Evolutionary conservation across 2,797 vertebrate genomes (phyloP), one percentile per base, ranked within the genome.

Genomic region (Diplodus sargus): DNA sequence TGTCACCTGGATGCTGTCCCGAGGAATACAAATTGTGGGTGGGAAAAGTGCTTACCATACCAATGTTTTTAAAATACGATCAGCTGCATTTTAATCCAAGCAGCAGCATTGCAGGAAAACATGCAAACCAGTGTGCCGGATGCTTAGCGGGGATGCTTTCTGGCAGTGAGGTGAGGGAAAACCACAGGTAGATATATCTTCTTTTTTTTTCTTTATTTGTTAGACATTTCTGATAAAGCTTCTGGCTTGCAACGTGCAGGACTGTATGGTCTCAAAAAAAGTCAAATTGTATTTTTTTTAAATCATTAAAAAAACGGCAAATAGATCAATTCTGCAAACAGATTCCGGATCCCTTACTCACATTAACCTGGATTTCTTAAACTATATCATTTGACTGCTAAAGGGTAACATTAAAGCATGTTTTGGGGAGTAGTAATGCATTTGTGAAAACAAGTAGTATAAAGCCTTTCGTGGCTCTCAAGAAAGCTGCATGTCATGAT

Each of bases 21-120:
- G 17, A 20, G 23, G 88, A 89, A 88, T 89, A 82, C 68, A 83
- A 88, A 92, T 86, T 28, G 22, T 58, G 15, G 49, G 34, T 65
- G 13, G 53, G 66, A 84, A 85, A 88, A 85, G 42, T 78, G 70
- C 64, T 76, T 70, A 81, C 49, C 7, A 2, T 42, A 54, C 22
- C 42, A 53, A 20, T 2, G 1, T 70, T 48, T 84, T 83, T 60
- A 65, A 85, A 87, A 87, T 75, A 78, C 30, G 58, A 83, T 53
- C 66, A 80, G 48, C 43, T 73, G 69, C 42, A 59, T 86, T 86
- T 71, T 34, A 47, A 85, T 77, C 81, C 53, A 57, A 66, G 75
- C 65, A 77, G 83, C 76, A 76, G 39, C 75, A 39, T 7, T 42
- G 45, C 48, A 62, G 4, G 23, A 72, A 87, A 78, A 71, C 57